phyloP scores from a whole-genome alignment of 2,113 vertebrate species.

The Sinocyclocheilus maitianheensis region DNA sequence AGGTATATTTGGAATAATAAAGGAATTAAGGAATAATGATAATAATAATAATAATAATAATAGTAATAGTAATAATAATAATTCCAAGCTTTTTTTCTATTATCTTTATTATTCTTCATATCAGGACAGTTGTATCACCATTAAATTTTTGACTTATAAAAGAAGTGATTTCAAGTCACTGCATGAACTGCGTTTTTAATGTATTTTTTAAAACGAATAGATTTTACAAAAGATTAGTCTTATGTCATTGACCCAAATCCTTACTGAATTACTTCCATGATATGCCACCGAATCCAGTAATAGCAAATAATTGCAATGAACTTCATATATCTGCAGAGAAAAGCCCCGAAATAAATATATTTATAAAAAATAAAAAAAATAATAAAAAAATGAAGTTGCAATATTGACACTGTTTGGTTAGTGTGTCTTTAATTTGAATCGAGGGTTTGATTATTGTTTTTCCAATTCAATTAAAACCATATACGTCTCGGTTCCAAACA shows the following conservation, averaged over 20 bases:
- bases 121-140: too few species aligned
- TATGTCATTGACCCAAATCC: neutral
- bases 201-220: neutral
- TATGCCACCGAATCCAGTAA: neutral
- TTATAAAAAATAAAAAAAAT: too few species aligned
- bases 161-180: too few species aligned
- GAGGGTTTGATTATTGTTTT: neutral
- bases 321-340: neutral
- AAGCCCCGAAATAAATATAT: neutral
- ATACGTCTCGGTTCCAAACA: neutral
- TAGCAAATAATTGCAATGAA: neutral
- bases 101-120: too few species aligned
- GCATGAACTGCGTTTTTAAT: too few species aligned
- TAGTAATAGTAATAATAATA: too few species aligned
- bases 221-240: neutral
- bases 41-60: too few species aligned
- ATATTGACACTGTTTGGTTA: neutral
- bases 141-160: too few species aligned
- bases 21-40: too few species aligned
- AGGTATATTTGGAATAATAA: too few species aligned
- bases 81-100: too few species aligned
- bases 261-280: neutral
- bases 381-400: neutral
- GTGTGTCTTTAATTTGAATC: neutral
- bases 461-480: neutral